These are phyloP conservation scores for Xestia rhomboidea DNA, from an alignment of 2,888 invertebrate genomes.

Conservation along the genomic window DNA sequence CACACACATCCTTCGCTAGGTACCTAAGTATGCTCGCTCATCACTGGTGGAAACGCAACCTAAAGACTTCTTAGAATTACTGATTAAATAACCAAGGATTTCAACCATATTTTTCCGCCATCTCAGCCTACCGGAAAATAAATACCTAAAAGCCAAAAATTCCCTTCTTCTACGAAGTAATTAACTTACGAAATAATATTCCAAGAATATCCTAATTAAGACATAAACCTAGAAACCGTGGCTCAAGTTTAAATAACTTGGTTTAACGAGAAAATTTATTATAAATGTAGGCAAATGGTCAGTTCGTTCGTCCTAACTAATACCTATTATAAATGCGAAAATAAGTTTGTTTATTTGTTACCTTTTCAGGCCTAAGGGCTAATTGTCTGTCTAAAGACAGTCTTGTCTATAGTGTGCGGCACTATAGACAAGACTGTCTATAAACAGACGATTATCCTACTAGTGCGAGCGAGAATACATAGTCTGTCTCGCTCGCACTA, in stretches of 20 bases:
- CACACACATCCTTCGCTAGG: too few species aligned
- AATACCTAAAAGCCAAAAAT: neutral
- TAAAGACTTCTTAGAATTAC: neutral
- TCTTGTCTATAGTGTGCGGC: too few species aligned
- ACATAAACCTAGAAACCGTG: neutral
- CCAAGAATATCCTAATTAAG: neutral
- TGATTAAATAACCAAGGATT: neutral
- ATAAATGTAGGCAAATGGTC: conserved; percentile 9
- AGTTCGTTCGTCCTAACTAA: neutral
- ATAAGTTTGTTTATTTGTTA: too few species aligned
- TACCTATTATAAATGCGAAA: too few species aligned
- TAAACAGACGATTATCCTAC: too few species aligned
- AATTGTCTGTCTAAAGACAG: too few species aligned
- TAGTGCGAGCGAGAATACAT: too few species aligned
- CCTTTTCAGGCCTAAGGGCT: too few species aligned
- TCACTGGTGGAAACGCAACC: too few species aligned
- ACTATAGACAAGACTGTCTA: too few species aligned
- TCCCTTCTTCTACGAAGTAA: neutral
- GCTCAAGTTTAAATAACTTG: conserved; percentile 5
- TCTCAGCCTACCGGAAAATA: neutral
- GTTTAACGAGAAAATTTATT: conserved; percentile 18
- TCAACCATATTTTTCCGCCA: neutral
- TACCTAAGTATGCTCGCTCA: too few species aligned
- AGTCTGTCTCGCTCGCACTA: too few species aligned
- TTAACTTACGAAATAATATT: neutral